A percentile compares a stretch with the other conserved stretches of the same genome.
Conservation (phyloP, 2,888 invertebrate species). For the Salticus scenicus region DNA sequence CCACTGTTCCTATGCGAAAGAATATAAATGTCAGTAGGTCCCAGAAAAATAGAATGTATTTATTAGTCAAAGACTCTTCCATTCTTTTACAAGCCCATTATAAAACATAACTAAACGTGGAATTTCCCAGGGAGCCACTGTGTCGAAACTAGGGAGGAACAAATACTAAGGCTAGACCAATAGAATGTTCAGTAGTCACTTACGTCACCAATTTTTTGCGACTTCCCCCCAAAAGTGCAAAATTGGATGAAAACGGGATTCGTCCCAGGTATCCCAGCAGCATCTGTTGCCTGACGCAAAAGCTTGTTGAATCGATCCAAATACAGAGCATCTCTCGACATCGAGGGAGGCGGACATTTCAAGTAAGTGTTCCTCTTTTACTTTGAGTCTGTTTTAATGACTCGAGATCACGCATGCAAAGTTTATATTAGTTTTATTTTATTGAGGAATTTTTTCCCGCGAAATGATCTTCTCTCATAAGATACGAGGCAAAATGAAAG, state of each 20-base stretch:
- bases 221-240: constrained; percentile 30
- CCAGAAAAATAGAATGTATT: too few species aligned
- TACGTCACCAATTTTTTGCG: constrained; percentile 40
- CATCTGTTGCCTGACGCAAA: constrained; percentile 59
- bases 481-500: too few species aligned
- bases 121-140: not conserved
- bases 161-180: not conserved
- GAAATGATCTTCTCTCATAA: too few species aligned
- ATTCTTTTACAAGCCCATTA: not conserved
- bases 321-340: constrained; percentile 18
- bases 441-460: too few species aligned
- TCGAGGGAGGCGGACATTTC: constrained; percentile 23
- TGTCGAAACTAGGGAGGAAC: not conserved
- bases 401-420: too few species aligned
- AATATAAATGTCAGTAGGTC: too few species aligned
- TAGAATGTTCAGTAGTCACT: constrained; percentile 15
- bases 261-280: constrained; percentile 56
- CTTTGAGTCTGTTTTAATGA: not conserved
- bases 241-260: constrained; percentile 16
- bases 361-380: not conserved
- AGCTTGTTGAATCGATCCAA: constrained; percentile 64
- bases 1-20: too few species aligned
- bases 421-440: too few species aligned
- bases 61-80: too few species aligned
- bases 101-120: not conserved